Evolutionary conservation across 2,888 invertebrate species (phyloP).

Genomic region (Seira musarum): DNA sequence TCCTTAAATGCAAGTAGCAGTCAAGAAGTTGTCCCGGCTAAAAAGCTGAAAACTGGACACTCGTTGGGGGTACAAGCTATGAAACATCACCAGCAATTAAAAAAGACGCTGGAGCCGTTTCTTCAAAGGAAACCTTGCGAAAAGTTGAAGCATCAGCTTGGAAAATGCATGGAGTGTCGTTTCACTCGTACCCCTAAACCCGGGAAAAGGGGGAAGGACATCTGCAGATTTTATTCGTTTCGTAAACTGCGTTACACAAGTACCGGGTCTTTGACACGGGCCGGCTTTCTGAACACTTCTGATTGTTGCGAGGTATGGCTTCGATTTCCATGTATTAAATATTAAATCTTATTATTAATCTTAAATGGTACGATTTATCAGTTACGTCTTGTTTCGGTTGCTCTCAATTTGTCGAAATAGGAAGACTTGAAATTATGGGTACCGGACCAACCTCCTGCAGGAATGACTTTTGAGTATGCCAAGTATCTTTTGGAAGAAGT

Average conservation of each 20-base stretch:
- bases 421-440: slow-evolving; percentile 89
- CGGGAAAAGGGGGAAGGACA: slow-evolving; percentile 86
- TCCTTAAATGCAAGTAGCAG: not conserved
- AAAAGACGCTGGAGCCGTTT: slow-evolving; percentile 33
- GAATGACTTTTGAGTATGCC: slow-evolving; percentile 88
- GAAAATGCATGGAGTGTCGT: slow-evolving; percentile 89
- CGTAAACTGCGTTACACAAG: slow-evolving; percentile 91
- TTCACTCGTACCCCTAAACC: slow-evolving; percentile 91
- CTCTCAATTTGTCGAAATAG: slow-evolving; percentile 72
- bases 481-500: slow-evolving; percentile 84
- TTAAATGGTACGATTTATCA: no score
- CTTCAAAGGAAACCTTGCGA: slow-evolving; percentile 37
- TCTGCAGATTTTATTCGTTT: slow-evolving; percentile 97
- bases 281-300: slow-evolving; percentile 92
- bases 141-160: slow-evolving; percentile 22
- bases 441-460: slow-evolving; percentile 81
- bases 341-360: no score
- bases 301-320: slow-evolving; percentile 81
- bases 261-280: slow-evolving; percentile 88
- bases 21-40: slow-evolving; percentile 8
- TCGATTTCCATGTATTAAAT: not conserved
- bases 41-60: slow-evolving; percentile 4
- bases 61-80: not conserved
- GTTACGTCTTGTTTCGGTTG: no score
- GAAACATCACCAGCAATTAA: slow-evolving; percentile 9